phyloP scores from a whole-genome alignment of 2,888 invertebrate genomes.

The Emmelina monodactyla region DNA sequence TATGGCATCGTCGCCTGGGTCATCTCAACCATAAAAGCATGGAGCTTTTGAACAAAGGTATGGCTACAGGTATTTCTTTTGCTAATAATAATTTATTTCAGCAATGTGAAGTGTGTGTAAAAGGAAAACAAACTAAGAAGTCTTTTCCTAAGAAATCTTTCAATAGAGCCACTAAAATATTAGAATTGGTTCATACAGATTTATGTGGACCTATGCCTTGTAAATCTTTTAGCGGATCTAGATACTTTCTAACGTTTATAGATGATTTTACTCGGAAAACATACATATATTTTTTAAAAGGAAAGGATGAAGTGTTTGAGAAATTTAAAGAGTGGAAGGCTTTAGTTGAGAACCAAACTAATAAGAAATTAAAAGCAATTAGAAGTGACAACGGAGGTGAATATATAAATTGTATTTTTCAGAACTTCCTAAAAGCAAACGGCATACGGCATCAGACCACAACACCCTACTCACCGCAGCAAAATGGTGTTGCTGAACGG shows the following conservation, averaged over 20 bases:
- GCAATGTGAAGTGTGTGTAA: constrained; percentile 5
- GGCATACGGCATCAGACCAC: constrained; percentile 20
- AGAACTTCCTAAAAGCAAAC: constrained; percentile 3
- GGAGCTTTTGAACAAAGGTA: constrained; percentile 16
- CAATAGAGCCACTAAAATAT: constrained; percentile 2
- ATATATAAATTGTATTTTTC: constrained; percentile 12
- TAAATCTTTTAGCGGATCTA: constrained; percentile 1
- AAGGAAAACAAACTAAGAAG: constrained; percentile 5
- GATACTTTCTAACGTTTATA: constrained; percentile 6
- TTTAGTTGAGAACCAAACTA: constrained; percentile 3
- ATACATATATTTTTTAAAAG: constrained; percentile 12
- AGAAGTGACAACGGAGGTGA: constrained; percentile 8
- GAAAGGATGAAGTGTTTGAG: constrained; percentile 8
- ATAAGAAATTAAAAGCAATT: constrained; percentile 8
- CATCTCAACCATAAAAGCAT: constrained; percentile 14
- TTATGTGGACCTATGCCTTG: constrained; percentile 6
- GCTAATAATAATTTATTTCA: constrained; percentile 1
- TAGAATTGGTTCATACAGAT: constrained; percentile 5
- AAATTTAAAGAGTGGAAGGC: constrained; percentile 10
- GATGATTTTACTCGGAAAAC: constrained; percentile 10
- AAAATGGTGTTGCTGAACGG: constrained; percentile 25
- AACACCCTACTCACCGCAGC: constrained; percentile 20
- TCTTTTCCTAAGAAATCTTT: constrained; percentile 6
- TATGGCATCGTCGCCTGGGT: constrained; percentile 17
- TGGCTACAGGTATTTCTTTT: constrained; percentile 12